Evolutionary conservation across 2,888 invertebrate species (phyloP).

Genomic region (Tyria jacobaeae): DNA sequence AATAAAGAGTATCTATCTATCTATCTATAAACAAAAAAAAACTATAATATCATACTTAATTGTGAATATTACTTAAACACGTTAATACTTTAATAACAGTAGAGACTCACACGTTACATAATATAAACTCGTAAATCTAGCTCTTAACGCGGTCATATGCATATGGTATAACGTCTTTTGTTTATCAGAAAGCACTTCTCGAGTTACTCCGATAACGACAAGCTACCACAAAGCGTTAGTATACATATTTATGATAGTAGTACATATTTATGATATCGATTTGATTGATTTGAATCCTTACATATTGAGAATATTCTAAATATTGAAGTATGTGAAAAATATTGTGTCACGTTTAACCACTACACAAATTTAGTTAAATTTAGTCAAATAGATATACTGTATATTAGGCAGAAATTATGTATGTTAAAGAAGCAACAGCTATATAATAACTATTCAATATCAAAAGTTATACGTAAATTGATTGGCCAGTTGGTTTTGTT

Average conservation of each 20-base stretch:
- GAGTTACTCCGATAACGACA: background rate
- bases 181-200: background rate
- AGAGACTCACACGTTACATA: background rate
- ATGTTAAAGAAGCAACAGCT: background rate
- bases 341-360: background rate
- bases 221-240: too few relatives aligned
- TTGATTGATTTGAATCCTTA: background rate
- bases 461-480: too few relatives aligned
- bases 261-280: too few relatives aligned
- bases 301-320: background rate
- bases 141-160: background rate
- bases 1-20: too few relatives aligned
- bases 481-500: too few relatives aligned
- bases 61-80: background rate
- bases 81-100: background rate
- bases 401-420: background rate
- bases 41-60: background rate
- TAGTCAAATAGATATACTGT: background rate
- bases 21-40: background rate
- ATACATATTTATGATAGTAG: too few relatives aligned
- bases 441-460: too few relatives aligned
- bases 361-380: background rate
- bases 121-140: background rate
- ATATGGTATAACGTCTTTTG: background rate
- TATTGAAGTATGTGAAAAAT: background rate